Evolutionary conservation across 2,888 invertebrate species (phyloP), one percentile per base, ranked within the genome.

Genomic region (Drosophila merina): DNA sequence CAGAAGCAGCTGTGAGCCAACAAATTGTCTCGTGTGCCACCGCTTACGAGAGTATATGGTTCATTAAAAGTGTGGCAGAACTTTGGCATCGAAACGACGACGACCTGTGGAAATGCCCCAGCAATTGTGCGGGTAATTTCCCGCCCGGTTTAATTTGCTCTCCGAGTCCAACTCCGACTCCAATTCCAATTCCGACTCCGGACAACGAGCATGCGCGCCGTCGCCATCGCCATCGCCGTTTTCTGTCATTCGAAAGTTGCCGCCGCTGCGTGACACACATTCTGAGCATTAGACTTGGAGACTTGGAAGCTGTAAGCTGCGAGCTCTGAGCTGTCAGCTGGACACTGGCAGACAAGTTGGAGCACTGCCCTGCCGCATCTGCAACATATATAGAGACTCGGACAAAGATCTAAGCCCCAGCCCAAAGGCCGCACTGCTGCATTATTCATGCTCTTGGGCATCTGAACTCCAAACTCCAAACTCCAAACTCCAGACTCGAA

Each of bases 231-330:
- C 74, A 67, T 67, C 67, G 86, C 57, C 74, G 71, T 71, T 76
- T 76, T 78, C 77, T 79, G 87, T 85, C 85, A 88, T 85, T 85
- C 86, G 88, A 88, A 85, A 85, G 85, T 88, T 88, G 79, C 86
- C 74, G 64, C 75, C 75, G 64, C 75, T 79, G 82, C 82, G 77
- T 87, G 87, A 84, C 87, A 89, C 73, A 89, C 85, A 88, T 86
- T 86, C 86, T 69, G 76, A 74, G 80, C 78, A 74, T 87, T 82
- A 77, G 83, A 62, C 69, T 47, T 51, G 62, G 59, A 56, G 59
- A 56, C 38, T 54, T 12, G 30, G 30, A 33, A 45, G 50, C 51
- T 8, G 47, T 14, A 49, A 70, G 50, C 58, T 20, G 20, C 2
- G 20, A 20, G 20, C 20, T 20, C 20, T 20, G 20, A 20, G 20